Conservation (phyloP, 2,888 invertebrate genomes). For the Exocentrus adspersus region DNA sequence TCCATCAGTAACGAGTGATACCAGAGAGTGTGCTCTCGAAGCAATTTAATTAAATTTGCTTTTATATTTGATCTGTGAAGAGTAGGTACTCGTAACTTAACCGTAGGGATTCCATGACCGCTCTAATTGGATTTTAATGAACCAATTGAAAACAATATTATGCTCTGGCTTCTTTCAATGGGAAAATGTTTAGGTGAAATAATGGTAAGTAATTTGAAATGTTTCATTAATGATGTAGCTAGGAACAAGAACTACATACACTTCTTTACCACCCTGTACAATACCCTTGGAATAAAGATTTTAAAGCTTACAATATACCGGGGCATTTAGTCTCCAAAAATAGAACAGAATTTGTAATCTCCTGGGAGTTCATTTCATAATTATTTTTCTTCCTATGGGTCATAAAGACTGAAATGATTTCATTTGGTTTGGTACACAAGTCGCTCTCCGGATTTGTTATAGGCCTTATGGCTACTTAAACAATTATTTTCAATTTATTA, state of each 20-base stretch:
- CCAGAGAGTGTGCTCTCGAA: neutral
- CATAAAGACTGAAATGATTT: too few relatives aligned
- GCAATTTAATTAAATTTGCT: neutral
- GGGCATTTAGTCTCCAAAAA: too few relatives aligned
- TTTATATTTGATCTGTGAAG: neutral
- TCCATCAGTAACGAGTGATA: neutral
- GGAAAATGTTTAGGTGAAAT: neutral
- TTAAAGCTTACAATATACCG: too few relatives aligned
- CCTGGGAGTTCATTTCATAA: too few relatives aligned
- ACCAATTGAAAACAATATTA: constrained; percentile 3
- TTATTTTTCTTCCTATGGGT: too few relatives aligned
- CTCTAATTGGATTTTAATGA: neutral
- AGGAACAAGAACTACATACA: too few relatives aligned
- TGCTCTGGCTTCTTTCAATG: neutral
- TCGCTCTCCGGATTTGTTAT: neutral
- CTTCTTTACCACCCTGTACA: too few relatives aligned
- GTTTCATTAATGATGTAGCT: too few relatives aligned
- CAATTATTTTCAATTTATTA: constrained; percentile 6
- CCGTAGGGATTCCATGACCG: neutral
- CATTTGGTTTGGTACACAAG: neutral
- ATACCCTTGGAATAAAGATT: too few relatives aligned
- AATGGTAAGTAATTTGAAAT: too few relatives aligned
- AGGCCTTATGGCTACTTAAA: neutral
- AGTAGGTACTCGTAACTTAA: neutral
- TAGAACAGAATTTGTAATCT: too few relatives aligned